A percentile compares a stretch with the other conserved stretches of the same genome.
These are phyloP conservation scores for Biston betularia DNA, from an alignment of 2,888 invertebrate species.

Conservation along the genomic window DNA sequence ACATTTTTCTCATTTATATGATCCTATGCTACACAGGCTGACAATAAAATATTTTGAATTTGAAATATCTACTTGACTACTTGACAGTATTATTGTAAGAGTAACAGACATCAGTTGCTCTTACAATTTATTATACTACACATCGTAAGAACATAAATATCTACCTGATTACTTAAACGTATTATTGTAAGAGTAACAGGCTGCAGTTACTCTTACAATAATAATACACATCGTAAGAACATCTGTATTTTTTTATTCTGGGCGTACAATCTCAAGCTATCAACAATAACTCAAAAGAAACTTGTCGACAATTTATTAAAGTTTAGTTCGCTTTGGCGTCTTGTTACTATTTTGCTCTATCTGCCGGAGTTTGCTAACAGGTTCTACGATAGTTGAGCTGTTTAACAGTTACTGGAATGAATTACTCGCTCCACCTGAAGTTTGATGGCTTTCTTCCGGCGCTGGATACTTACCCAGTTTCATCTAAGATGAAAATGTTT, in stretches of 20 bases:
- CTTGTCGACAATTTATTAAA: conserved; percentile 47
- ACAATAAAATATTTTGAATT: too few species aligned
- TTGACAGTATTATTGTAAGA: too few species aligned
- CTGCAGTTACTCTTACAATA: too few species aligned
- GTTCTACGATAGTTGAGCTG: conserved; percentile 40
- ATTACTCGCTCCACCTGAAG: conserved; percentile 35
- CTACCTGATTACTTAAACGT: too few species aligned
- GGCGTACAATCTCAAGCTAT: conserved; percentile 41
- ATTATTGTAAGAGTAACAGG: too few species aligned
- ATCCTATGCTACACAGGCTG: too few species aligned
- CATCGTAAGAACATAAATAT: too few species aligned
- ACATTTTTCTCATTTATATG: too few species aligned
- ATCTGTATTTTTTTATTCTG: conserved; percentile 5
- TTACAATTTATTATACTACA: too few species aligned
- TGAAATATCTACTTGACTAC: too few species aligned
- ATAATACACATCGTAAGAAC: too few species aligned
- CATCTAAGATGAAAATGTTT: not conserved
- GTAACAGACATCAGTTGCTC: too few species aligned
- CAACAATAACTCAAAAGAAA: conserved; percentile 42
- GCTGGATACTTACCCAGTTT: conserved; percentile 6
- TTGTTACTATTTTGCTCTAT: conserved; percentile 46
- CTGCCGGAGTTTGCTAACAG: conserved; percentile 39
- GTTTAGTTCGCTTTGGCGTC: conserved; percentile 43
- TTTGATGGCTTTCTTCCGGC: conserved; percentile 41
- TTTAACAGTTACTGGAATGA: conserved; percentile 39